Conservation (phyloP, 2,888 invertebrate genomes). For the Graphium colonna region DNA sequence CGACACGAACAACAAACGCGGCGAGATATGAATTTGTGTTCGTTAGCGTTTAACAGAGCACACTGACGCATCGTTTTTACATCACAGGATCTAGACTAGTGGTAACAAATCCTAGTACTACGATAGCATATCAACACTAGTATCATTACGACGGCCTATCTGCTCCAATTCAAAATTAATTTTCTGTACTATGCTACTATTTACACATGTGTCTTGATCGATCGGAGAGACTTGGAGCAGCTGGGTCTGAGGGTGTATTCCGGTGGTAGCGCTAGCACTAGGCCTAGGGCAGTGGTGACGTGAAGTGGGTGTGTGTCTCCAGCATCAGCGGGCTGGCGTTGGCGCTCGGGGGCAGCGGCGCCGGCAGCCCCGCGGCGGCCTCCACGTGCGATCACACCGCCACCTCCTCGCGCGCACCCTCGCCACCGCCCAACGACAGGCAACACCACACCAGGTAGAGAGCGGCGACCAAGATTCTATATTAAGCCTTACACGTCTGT, state of each 20-base stretch:
- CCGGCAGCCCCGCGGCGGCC: conserved; percentile 59
- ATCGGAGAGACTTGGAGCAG: conserved; percentile 54
- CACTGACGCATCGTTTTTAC: conserved; percentile 33
- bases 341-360: conserved; percentile 75
- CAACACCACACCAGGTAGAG: conserved; percentile 76
- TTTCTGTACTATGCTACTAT: too few relatives aligned
- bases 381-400: conserved; percentile 62
- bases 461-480: conserved; percentile 63
- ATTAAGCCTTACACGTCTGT: conserved; percentile 29
- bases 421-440: conserved; percentile 69
- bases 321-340: conserved; percentile 80
- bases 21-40: conserved; percentile 50
- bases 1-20: conserved; percentile 45
- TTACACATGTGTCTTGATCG: too few relatives aligned
- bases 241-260: conserved; percentile 45
- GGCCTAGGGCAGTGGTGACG: conserved; percentile 72
- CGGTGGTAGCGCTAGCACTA: conserved; percentile 41
- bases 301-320: conserved; percentile 74
- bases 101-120: conserved; percentile 38
- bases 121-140: conserved; percentile 44
- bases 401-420: conserved; percentile 68
- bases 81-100: conserved; percentile 35
- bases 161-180: conserved; percentile 50
- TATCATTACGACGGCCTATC: conserved; percentile 57
- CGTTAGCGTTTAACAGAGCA: conserved; percentile 39